A percentile compares a stretch with the other conserved stretches of the same genome.
Conservation (phyloP, 2,113 vertebrate species). For the Athene cunicularia region DNA sequence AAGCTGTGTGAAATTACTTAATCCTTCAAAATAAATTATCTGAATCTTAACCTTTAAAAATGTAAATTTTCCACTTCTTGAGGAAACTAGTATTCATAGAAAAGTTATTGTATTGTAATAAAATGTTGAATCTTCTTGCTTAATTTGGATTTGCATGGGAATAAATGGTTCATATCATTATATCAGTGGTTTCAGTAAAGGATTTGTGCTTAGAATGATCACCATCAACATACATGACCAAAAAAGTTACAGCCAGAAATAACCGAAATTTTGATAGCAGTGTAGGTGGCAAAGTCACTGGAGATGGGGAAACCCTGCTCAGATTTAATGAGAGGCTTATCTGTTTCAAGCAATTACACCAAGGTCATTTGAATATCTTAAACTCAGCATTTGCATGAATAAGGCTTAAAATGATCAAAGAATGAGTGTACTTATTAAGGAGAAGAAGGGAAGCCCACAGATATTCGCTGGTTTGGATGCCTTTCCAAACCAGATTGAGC, state of each 20-base stretch:
- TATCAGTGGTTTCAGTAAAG: neutral
- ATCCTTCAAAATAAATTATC: neutral
- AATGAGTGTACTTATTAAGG: neutral
- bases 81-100: neutral
- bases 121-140: neutral
- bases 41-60: neutral
- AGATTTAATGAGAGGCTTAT: neutral
- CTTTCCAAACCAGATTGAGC: neutral
- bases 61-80: neutral
- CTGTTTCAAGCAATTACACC: neutral
- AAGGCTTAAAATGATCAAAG: neutral
- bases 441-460: neutral
- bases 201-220: neutral
- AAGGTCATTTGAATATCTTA: neutral
- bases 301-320: neutral
- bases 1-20: neutral
- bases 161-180: neutral
- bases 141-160: neutral
- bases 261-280: neutral
- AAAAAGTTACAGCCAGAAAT: neutral
- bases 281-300: neutral
- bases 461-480: neutral
- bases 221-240: neutral
- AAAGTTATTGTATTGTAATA: neutral
- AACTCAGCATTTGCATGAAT: neutral